These are phyloP conservation scores for Drosophila miranda DNA, from an alignment of 1,140 invertebrate species.

Conservation along the genomic window DNA sequence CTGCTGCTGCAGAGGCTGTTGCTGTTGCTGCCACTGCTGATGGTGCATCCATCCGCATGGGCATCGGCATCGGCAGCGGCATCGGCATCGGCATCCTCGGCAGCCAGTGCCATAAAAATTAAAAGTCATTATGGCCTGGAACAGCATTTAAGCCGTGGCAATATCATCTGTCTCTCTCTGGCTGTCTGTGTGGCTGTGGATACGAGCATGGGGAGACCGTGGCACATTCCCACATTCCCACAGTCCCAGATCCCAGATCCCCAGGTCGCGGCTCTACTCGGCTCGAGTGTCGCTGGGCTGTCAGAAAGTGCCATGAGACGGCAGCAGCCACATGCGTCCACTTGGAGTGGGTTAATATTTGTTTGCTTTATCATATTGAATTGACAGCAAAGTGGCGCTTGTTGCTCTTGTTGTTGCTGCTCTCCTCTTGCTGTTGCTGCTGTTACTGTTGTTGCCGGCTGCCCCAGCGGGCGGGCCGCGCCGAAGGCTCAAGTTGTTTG, in stretches of 20 bases:
- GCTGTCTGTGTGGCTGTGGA: slow-evolving; percentile 12
- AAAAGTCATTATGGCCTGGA: slow-evolving; percentile 81
- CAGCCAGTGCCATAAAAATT: slow-evolving; percentile 81
- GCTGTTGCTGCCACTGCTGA: slow-evolving; percentile 11
- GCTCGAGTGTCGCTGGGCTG: slow-evolving; percentile 75
- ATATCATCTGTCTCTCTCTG: slow-evolving; percentile 22
- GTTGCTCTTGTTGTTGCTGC: slow-evolving; percentile 65
- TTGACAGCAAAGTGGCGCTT: slow-evolving; percentile 82
- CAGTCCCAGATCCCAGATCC: slow-evolving; percentile 59
- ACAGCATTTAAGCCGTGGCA: slow-evolving; percentile 75
- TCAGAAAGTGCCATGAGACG: slow-evolving; percentile 80
- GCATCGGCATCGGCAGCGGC: slow-evolving; percentile 22
- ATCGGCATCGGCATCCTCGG: slow-evolving; percentile 62
- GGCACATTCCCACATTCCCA: slow-evolving; percentile 79
- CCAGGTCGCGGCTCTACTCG: slow-evolving; percentile 39
- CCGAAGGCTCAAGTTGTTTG: slow-evolving; percentile 69
- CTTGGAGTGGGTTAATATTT: slow-evolving; percentile 82
- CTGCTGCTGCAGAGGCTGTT: slow-evolving; percentile 30
- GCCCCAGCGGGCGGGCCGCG: slow-evolving; percentile 58
- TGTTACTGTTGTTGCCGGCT: slow-evolving; percentile 21
- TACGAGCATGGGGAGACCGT: slow-evolving; percentile 52
- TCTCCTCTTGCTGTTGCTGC: slow-evolving; percentile 29
- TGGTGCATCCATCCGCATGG: slow-evolving; percentile 25
- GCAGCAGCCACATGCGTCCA: slow-evolving; percentile 76
- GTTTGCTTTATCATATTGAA: slow-evolving; percentile 82